phyloP scores from a whole-genome alignment of 2,797 vertebrate genomes.

The Pyrocephalus nanus region DNA sequence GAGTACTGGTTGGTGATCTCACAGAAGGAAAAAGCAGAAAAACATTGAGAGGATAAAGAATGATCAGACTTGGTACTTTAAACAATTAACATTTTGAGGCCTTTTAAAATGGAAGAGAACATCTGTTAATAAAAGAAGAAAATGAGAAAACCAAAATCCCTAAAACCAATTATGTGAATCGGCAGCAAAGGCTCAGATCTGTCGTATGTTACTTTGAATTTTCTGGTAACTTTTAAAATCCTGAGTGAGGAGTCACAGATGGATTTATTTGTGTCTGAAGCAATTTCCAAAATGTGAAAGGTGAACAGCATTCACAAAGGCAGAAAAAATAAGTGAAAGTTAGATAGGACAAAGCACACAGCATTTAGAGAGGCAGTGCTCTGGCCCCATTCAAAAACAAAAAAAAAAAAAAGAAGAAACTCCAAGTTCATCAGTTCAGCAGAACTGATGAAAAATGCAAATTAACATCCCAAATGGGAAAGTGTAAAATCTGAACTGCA shows the following conservation, averaged over 20 bases:
- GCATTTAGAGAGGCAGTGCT: neutral
- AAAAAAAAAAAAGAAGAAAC: neutral
- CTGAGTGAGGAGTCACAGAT: neutral
- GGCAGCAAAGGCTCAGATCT: neutral
- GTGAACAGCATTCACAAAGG: neutral
- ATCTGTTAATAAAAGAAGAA: conserved; percentile 32
- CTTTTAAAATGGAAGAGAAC: conserved; percentile 3
- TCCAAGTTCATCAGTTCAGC: neutral
- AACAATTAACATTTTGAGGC: conserved; percentile 39
- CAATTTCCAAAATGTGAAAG: conserved; percentile 9
- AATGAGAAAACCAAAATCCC: neutral
- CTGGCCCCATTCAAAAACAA: neutral
- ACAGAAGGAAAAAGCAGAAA: neutral
- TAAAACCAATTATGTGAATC: neutral
- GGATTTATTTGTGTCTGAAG: neutral
- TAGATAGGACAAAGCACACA: neutral
- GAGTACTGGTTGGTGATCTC: neutral
- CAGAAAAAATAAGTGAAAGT: neutral
- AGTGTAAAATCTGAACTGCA: neutral
- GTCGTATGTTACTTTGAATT: neutral
- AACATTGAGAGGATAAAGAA: neutral
- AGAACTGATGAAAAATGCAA: neutral
- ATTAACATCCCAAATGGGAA: neutral
- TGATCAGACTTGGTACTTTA: neutral
- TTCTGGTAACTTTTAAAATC: neutral